These are phyloP conservation scores for Creontiades dilutus DNA, from an alignment of 2,888 invertebrate genomes.

Conservation along the genomic window DNA sequence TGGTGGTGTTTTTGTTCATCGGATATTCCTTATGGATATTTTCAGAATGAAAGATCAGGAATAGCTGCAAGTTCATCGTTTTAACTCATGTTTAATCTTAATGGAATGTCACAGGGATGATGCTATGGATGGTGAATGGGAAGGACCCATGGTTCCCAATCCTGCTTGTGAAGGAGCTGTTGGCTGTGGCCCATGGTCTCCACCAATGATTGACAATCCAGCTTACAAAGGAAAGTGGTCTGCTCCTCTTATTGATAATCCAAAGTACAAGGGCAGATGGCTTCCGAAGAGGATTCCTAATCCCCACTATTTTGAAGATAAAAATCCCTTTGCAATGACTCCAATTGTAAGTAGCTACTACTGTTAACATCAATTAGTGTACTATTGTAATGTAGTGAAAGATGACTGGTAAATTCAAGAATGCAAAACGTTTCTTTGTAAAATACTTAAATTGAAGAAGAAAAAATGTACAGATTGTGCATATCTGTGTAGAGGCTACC, in stretches of 20 bases:
- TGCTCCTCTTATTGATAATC: constrained; percentile 93
- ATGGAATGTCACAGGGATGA: constrained; percentile 84
- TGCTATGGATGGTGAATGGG: constrained; percentile 99
- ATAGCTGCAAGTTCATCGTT: too few relatives aligned
- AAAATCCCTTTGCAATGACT: constrained; percentile 90
- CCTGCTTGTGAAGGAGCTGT: constrained; percentile 88
- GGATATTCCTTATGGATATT: too few relatives aligned
- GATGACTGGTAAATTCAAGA: too few relatives aligned
- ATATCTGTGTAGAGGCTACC: too few relatives aligned
- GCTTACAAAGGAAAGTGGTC: constrained; percentile 96
- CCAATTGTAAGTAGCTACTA: constrained; percentile 84
- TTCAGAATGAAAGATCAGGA: too few relatives aligned
- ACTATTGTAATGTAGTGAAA: too few relatives aligned
- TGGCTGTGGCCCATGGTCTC: constrained; percentile 95
- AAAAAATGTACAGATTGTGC: too few relatives aligned
- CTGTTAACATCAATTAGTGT: too few relatives aligned
- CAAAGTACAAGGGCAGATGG: constrained; percentile 98
- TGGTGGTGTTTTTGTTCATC: too few relatives aligned
- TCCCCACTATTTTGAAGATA: constrained; percentile 95
- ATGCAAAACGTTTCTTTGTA: too few relatives aligned
- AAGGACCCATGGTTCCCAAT: constrained; percentile 94
- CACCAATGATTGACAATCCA: constrained; percentile 92
- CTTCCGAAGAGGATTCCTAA: constrained; percentile 91
- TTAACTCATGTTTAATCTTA: too few relatives aligned
- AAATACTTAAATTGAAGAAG: too few relatives aligned